phyloP scores from a whole-genome alignment of 2,888 invertebrate species.

The Hanleya hanleyi region DNA sequence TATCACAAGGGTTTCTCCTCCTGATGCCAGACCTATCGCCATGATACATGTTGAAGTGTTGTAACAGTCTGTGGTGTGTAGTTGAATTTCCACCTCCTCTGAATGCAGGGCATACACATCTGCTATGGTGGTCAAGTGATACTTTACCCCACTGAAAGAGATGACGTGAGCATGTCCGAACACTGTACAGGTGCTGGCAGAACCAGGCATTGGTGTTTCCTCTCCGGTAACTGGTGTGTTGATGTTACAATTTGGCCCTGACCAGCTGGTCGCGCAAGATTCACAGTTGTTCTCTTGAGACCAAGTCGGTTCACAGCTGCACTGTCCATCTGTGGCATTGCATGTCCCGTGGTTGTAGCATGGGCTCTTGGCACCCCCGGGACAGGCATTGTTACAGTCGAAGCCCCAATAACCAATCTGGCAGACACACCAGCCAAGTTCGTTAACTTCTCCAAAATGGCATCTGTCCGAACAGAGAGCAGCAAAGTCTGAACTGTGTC shows the following conservation, averaged over 20 bases:
- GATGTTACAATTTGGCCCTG: slow-evolving; percentile 32
- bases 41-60: slow-evolving; percentile 28
- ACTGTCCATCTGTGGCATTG: slow-evolving; percentile 30
- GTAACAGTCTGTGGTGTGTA: slow-evolving; percentile 32
- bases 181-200: slow-evolving; percentile 18
- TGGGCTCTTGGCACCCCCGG: slow-evolving; percentile 35
- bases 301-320: slow-evolving; percentile 37
- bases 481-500: slow-evolving; percentile 28
- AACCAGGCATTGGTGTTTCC: background rate
- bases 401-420: slow-evolving; percentile 44
- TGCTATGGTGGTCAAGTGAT: slow-evolving; percentile 32
- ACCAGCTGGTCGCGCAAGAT: slow-evolving; percentile 35
- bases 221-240: background rate
- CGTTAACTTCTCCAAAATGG: slow-evolving; percentile 37
- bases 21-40: slow-evolving; percentile 30
- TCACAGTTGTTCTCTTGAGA: slow-evolving; percentile 30
- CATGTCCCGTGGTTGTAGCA: slow-evolving; percentile 41
- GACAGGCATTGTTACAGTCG: slow-evolving; percentile 39
- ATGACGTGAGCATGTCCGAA: slow-evolving; percentile 37
- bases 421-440: slow-evolving; percentile 36
- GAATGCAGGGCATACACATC: slow-evolving; percentile 33
- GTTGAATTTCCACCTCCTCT: slow-evolving; percentile 21
- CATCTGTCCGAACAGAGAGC: slow-evolving; percentile 39
- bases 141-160: slow-evolving; percentile 26
- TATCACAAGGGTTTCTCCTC: slow-evolving; percentile 32